These are phyloP conservation scores for Pterocles orientalis DNA, from an alignment of 2,113 vertebrate species.

Conservation along the genomic window DNA sequence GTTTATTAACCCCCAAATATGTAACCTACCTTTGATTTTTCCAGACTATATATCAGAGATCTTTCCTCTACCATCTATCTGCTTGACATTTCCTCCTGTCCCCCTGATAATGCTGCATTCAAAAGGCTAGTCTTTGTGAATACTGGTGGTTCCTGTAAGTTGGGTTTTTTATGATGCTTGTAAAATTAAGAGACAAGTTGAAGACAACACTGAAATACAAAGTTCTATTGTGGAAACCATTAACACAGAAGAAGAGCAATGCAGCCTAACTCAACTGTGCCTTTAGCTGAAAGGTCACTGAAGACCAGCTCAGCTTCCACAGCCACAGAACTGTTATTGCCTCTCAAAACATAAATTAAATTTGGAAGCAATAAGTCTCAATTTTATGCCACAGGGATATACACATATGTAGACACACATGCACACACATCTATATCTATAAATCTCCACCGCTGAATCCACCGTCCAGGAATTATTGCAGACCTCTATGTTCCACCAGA, in stretches of 20 bases:
- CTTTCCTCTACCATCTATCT: neutral
- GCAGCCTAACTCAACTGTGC: neutral
- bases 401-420: neutral
- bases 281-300: neutral
- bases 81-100: neutral
- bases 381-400: neutral
- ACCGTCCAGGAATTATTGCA: neutral
- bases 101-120: neutral
- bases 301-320: neutral
- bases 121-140: neutral
- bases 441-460: neutral
- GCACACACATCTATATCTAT: neutral
- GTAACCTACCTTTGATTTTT: neutral
- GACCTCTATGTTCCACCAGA: neutral
- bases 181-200: neutral
- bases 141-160: neutral
- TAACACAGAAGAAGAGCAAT: fast-evolving
- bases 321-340: neutral
- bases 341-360: neutral
- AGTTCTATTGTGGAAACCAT: neutral
- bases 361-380: neutral
- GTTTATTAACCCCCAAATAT: neutral
- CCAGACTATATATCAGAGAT: neutral
- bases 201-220: neutral
- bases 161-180: neutral